Evolutionary conservation across 2,113 vertebrate species (phyloP).

Genomic region (Telmatochromis brachygnathus): DNA sequence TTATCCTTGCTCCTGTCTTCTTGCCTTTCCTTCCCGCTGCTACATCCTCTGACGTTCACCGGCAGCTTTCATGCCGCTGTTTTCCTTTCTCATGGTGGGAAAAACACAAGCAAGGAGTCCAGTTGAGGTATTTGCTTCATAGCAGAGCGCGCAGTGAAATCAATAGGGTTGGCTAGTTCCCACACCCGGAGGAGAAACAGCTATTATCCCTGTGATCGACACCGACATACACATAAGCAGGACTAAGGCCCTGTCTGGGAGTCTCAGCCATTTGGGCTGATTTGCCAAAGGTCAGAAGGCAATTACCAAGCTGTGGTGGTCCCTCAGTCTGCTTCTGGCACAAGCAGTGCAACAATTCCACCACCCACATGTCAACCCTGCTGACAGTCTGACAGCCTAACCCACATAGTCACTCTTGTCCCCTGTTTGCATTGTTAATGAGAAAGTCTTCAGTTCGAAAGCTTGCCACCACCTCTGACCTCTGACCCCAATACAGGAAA

Average conservation of each 20-base stretch:
- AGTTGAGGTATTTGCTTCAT: neutral
- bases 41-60: neutral
- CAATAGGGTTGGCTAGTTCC: slow-evolving; percentile 16
- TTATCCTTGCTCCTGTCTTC: slow-evolving; percentile 8
- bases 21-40: slow-evolving; percentile 32
- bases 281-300: slow-evolving; percentile 51
- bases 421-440: slow-evolving; percentile 11
- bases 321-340: slow-evolving; percentile 17
- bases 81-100: neutral
- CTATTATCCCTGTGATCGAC: neutral
- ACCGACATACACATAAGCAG: neutral
- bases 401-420: slow-evolving; percentile 8
- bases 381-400: slow-evolving; percentile 33
- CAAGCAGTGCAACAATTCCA: slow-evolving; percentile 1
- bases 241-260: neutral
- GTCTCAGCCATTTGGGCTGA: neutral
- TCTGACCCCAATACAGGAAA: slow-evolving; percentile 41
- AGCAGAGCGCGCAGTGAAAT: neutral
- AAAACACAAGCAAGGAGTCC: neutral
- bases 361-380: slow-evolving; percentile 44
- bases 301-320: slow-evolving; percentile 53
- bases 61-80: neutral
- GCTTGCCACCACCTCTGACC: slow-evolving; percentile 40
- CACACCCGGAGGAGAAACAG: neutral
- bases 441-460: slow-evolving; percentile 28